Conservation (phyloP, 2,888 invertebrate genomes). For the Cremastinae sp. region DNA sequence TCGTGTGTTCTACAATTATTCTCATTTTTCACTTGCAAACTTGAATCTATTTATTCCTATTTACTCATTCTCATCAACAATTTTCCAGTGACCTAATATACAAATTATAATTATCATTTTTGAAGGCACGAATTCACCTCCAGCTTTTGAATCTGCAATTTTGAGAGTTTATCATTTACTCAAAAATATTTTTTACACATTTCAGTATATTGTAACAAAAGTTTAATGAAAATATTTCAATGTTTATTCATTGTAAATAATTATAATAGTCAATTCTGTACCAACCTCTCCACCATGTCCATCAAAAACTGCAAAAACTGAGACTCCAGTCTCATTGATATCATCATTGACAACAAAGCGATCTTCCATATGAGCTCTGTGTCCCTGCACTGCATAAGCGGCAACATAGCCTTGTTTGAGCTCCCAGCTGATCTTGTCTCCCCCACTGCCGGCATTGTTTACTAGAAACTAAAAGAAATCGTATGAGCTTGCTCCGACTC, state of each 20-base stretch:
- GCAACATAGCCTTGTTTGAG: slow-evolving; percentile 88
- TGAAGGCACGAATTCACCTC: slow-evolving; percentile 43
- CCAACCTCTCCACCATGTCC: slow-evolving; percentile 95
- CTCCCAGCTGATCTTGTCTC: slow-evolving; percentile 87
- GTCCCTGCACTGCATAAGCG: slow-evolving; percentile 94
- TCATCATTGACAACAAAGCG: slow-evolving; percentile 94
- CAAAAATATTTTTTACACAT: neutral
- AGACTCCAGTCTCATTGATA: slow-evolving; percentile 91
- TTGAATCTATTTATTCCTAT: slow-evolving; percentile 12
- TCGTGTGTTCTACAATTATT: slow-evolving; percentile 6
- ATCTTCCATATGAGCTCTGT: slow-evolving; percentile 96
- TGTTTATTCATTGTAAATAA: neutral
- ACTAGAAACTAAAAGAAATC: slow-evolving; percentile 74
- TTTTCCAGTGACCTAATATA: slow-evolving; percentile 22
- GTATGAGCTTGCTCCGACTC: neutral
- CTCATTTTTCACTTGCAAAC: neutral
- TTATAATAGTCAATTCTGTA: no score
- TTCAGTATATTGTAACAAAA: neutral
- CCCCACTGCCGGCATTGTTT: slow-evolving; percentile 73
- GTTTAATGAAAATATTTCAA: neutral
- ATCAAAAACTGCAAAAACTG: slow-evolving; percentile 95
- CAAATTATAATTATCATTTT: slow-evolving; percentile 41
- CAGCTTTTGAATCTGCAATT: slow-evolving; percentile 48
- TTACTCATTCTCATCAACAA: slow-evolving; percentile 13
- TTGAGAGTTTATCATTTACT: slow-evolving; percentile 35